These are phyloP conservation scores for Nesogale talazaci DNA, from an alignment of 2,113 vertebrate genomes.

Conservation along the genomic window DNA sequence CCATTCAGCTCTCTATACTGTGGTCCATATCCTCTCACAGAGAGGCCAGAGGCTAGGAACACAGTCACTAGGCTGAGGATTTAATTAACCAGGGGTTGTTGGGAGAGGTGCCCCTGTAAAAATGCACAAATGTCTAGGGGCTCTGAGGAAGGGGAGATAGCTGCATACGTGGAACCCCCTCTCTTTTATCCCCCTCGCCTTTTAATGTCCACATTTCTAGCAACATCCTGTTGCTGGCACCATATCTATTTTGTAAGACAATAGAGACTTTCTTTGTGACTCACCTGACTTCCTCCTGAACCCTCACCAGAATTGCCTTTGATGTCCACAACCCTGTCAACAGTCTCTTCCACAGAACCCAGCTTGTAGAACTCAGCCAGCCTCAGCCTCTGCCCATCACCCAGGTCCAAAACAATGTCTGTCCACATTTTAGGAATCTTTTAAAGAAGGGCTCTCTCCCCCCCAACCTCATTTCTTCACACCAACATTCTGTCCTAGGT, in stretches of 20 bases:
- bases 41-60: conserved; percentile 81
- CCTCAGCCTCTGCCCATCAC: not conserved
- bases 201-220: not conserved
- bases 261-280: too few relatives aligned
- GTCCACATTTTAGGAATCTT: not conserved
- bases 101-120: conserved; percentile 79
- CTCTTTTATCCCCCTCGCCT: conserved; percentile 70
- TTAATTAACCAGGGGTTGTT: conserved; percentile 78
- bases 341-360: not conserved
- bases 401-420: too few relatives aligned
- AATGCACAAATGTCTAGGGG: conserved; percentile 80
- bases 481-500: not conserved
- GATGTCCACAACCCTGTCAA: too few relatives aligned
- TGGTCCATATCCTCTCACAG: conserved; percentile 59
- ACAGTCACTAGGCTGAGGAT: conserved; percentile 84
- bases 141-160: conserved; percentile 77
- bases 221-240: too few relatives aligned
- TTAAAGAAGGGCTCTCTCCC: too few relatives aligned
- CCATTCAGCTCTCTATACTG: conserved; percentile 54
- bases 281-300: too few relatives aligned
- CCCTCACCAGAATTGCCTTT: too few relatives aligned
- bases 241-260: too few relatives aligned
- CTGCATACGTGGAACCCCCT: conserved; percentile 79
- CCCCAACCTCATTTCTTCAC: not conserved
- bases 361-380: not conserved